Evolutionary conservation across 2,888 invertebrate genomes (phyloP), one percentile per base, ranked within the genome.

Genomic region (Adela reaumurella): DNA sequence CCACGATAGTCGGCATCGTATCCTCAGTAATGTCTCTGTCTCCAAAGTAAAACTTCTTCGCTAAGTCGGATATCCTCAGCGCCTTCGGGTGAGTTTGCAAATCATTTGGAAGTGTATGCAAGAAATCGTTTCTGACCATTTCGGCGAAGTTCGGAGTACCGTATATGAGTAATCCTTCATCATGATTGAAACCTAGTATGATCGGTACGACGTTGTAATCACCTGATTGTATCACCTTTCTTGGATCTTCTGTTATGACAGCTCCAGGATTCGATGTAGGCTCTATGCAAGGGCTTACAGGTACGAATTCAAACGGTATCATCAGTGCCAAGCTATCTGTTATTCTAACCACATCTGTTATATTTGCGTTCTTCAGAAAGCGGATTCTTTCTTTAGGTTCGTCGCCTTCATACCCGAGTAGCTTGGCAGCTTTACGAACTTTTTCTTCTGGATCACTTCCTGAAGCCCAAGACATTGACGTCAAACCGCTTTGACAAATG

Each of bases 361-460:
- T 45, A 11, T 47, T 46, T 3, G 45, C 50, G 2, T 45, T 28
- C 10, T 18, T 16, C 14, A 53, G 20, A 35, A 24, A n/a, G 4
- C 48, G 28, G n/a, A 50, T 43, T 10, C 51, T 17, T 19, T 49
- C 47, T 5, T 47, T 28, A 2, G 46, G 19, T 17, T 50, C 45
- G 3, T 35, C 46, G 14, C 50, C 48, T n/a, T 50, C 43, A 6
- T 41, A 20, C 11, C 50, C 82, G 81, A 83, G 52, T 74, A 76
- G 51, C 62, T 60, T 55, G 68, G 66, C 53, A 63, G 72, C 62
- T 67, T 66, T 43, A 45, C 45, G 49, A 3, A 51, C 55, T 42
- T 49, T 48, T 14, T 46, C 46, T 19, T 46, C n/a, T 14, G 55
- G 52, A 43, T 55, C 48, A 43, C 48, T 47, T 3, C 43, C 45